phyloP scores from a whole-genome alignment of 1,140 invertebrate species.

The Drosophila pseudoananassae region DNA sequence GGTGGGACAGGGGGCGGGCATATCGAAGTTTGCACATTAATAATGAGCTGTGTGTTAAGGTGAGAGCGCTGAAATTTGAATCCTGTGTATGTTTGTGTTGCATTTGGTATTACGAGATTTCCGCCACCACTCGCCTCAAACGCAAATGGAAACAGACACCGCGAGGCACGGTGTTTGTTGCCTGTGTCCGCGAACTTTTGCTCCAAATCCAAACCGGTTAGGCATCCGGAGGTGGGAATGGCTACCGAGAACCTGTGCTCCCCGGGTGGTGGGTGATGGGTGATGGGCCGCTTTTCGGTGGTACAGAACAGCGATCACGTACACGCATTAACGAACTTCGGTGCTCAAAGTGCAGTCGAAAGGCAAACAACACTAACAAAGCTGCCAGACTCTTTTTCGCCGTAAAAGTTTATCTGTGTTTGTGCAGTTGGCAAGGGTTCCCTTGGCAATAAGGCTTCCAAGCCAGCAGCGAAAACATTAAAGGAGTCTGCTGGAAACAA shows the following conservation, averaged over 20 bases:
- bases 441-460: constrained; percentile 41
- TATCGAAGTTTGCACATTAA: constrained; percentile 70
- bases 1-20: constrained; percentile 10
- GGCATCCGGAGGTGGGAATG: not conserved
- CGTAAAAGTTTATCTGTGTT: constrained; percentile 68
- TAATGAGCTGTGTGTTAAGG: constrained; percentile 49
- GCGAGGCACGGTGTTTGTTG: constrained; percentile 18
- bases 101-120: constrained; percentile 53
- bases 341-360: constrained; percentile 75
- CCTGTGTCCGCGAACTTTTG: constrained; percentile 13
- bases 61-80: constrained; percentile 23
- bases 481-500: not conserved
- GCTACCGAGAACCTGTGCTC: not conserved
- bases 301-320: constrained; percentile 69
- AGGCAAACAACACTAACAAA: constrained; percentile 52
- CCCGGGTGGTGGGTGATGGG: not conserved
- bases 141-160: constrained; percentile 56
- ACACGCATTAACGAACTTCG: constrained; percentile 79
- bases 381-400: constrained; percentile 6
- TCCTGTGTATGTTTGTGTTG: constrained; percentile 32
- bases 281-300: constrained; percentile 33
- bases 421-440: constrained; percentile 46
- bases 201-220: constrained; percentile 15
- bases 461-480: constrained; percentile 15
- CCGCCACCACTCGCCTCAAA: constrained; percentile 16